phyloP scores from a whole-genome alignment of 1,140 invertebrate genomes.

The Atta colombica region DNA sequence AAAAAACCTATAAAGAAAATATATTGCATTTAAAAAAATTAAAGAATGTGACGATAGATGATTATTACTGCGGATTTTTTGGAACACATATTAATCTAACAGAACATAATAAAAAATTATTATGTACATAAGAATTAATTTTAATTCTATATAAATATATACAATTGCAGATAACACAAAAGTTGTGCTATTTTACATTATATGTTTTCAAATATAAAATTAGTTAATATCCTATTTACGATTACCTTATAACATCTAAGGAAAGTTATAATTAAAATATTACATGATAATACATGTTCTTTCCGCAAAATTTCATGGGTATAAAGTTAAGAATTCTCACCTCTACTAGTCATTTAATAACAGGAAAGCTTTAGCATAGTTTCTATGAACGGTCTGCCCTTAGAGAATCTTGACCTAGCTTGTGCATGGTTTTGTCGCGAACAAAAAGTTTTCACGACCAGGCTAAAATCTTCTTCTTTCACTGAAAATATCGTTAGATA shows the following conservation, averaged over 20 bases:
- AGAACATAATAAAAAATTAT: not conserved
- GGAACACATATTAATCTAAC: not conserved
- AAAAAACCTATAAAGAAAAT: not conserved
- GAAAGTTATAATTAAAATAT: constrained; percentile 38
- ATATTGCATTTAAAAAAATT: not conserved
- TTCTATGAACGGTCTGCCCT: not conserved
- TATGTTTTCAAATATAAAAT: not conserved
- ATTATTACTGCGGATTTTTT: not conserved
- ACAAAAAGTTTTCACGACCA: constrained; percentile 41
- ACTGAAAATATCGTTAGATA: constrained; percentile 17
- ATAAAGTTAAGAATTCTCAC: constrained; percentile 40
- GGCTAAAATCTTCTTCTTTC: constrained; percentile 27
- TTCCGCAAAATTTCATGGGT: not conserved
- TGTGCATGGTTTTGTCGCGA: constrained; percentile 5
- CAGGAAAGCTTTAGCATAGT: constrained; percentile 49
- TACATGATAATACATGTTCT: not conserved
- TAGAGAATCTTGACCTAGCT: constrained; percentile 42
- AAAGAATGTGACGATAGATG: not conserved
- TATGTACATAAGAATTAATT: not conserved
- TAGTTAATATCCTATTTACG: not conserved
- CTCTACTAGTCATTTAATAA: constrained; percentile 47
- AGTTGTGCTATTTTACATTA: not conserved
- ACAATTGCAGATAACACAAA: not conserved
- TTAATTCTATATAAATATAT: constrained; percentile 22
- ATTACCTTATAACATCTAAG: not conserved